A percentile compares a stretch with the other conserved stretches of the same genome.
Evolutionary conservation across 1,140 invertebrate species (phyloP).

Genomic region (Drosophila obscura): DNA sequence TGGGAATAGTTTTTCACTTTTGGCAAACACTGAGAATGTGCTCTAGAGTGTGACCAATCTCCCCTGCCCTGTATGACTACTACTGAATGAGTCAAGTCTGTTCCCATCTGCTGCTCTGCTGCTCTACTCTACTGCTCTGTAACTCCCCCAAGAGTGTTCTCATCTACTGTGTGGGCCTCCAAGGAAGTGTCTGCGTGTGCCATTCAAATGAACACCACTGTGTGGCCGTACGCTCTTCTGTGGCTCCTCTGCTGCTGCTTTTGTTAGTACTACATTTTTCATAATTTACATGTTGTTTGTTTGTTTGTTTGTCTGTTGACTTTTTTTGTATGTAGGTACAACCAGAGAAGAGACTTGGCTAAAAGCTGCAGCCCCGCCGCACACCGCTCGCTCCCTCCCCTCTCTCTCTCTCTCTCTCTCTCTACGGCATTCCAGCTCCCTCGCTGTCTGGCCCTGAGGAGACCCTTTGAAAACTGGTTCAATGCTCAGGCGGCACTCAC

Average conservation of each 20-base stretch:
- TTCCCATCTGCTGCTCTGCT: too few species aligned
- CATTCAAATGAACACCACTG: conserved; percentile 6
- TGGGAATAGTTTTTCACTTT: too few species aligned
- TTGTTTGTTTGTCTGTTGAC: conserved; percentile 72
- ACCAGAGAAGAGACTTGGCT: conserved; percentile 67
- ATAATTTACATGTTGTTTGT: conserved; percentile 79
- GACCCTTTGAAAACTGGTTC: conserved; percentile 62
- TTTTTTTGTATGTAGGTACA: conserved; percentile 80
- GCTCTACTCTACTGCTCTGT: too few species aligned
- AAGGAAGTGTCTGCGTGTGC: not conserved
- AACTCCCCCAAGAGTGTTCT: too few species aligned
- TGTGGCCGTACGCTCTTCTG: conserved; percentile 13
- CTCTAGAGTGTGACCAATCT: too few species aligned
- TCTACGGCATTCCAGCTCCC: too few species aligned
- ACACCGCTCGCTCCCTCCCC: not conserved
- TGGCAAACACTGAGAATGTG: too few species aligned
- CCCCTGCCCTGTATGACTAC: too few species aligned
- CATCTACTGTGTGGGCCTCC: too few species aligned
- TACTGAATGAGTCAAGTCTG: too few species aligned
- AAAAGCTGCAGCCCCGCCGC: conserved; percentile 61
- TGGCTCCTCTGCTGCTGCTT: conserved; percentile 52
- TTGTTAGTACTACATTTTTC: conserved; percentile 82
- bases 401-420: too few species aligned
- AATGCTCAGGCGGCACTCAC: conserved; percentile 46
- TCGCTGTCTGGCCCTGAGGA: conserved; percentile 6